Evolutionary conservation across 2,797 vertebrate species (phyloP).

Genomic region (Monodelphis domestica): DNA sequence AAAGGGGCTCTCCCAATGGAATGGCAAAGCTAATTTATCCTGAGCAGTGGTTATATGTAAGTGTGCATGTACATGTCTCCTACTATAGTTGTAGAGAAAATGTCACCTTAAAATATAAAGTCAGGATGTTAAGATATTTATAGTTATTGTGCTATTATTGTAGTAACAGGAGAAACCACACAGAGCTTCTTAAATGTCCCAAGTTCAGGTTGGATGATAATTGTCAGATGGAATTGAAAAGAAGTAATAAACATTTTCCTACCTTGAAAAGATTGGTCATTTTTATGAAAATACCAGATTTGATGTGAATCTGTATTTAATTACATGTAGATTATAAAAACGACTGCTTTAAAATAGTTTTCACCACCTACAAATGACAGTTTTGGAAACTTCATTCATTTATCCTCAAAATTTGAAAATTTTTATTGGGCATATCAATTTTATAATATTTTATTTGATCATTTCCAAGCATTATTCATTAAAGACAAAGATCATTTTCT

Average conservation of each 20-base stretch:
- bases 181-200: not conserved
- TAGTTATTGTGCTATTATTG: not conserved
- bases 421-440: not conserved
- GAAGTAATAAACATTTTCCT: not conserved
- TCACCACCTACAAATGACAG: not conserved
- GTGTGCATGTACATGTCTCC: not conserved
- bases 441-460: no score
- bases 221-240: not conserved
- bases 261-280: not conserved
- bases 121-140: not conserved
- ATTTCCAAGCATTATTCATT: no score
- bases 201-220: not conserved
- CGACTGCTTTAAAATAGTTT: not conserved
- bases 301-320: not conserved
- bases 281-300: not conserved
- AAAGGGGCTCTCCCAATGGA: slow-evolving; percentile 8
- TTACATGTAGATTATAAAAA: not conserved
- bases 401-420: not conserved
- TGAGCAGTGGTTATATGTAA: not conserved
- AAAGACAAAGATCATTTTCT: no score
- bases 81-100: not conserved
- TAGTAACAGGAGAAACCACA: not conserved
- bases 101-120: not conserved
- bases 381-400: slow-evolving; percentile 15
- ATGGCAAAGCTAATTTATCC: slow-evolving; percentile 11